These are phyloP conservation scores for Nicator chloris DNA, from an alignment of 2,113 vertebrate species.

Conservation along the genomic window DNA sequence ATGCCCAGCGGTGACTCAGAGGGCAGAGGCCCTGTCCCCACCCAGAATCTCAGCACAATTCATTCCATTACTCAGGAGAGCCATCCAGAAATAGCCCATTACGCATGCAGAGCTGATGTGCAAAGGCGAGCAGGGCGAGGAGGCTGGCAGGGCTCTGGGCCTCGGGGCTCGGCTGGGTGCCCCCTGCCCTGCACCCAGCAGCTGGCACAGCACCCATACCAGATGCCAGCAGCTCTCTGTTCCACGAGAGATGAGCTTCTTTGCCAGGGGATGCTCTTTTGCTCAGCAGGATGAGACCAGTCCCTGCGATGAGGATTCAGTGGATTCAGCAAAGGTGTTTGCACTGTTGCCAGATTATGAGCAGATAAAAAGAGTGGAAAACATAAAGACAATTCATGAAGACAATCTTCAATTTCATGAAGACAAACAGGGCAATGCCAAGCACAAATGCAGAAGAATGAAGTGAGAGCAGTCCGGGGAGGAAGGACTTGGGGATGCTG, in stretches of 20 bases:
- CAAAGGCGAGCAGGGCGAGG: background rate
- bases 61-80: conserved; percentile 48
- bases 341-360: background rate
- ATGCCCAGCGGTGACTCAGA: background rate
- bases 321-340: background rate
- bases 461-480: background rate
- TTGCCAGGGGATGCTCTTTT: background rate
- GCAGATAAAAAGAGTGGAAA: background rate
- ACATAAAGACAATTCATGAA: background rate
- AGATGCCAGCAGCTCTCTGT: background rate
- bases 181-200: background rate
- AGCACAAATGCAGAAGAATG: background rate
- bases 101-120: background rate
- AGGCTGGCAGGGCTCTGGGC: background rate
- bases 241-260: background rate
- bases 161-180: background rate
- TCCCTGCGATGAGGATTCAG: background rate
- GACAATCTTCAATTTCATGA: background rate
- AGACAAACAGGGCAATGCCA: background rate
- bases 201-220: background rate
- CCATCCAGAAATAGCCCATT: conserved; percentile 25
- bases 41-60: conserved; percentile 20
- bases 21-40: conserved; percentile 8
- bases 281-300: background rate
- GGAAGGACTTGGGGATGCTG: background rate